Base-by-base conservation (phyloP, 2,113 vertebrate genomes). In the Myrmecobius fasciatus region DNA sequence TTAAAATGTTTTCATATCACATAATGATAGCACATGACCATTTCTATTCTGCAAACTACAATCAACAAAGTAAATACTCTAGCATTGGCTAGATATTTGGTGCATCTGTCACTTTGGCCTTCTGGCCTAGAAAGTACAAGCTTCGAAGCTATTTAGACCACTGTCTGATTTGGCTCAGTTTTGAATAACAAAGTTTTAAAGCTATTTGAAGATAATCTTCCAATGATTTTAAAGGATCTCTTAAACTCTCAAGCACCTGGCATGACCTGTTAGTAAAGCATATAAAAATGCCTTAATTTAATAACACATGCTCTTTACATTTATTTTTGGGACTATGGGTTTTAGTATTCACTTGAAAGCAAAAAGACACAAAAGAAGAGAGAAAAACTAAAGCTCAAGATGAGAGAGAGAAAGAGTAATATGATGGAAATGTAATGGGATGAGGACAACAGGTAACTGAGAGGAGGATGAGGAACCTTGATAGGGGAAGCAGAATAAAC, bases 221-320 rank as follows among this genome's bases (percentile, higher is more conserved):
- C 97, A 97, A 97, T 97, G 95, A 96, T 91, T 95, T 96, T 97
- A 97, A 97, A 96, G 98, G 95, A 96, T 97, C 94, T 96, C 93
- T 97, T 95, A 92, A 96, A 97, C 94, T 93, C 95, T 92, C 91
- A 96, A 97, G 98, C 96, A 97, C 96, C 96, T 97, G 96, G 94
- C 94, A 47, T 96, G 97, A 97, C 96, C 97, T 89, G 67, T 31
- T 97, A 60, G 93, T 96, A 97, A 97, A 96, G 90, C 88, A 96
- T n/a, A 60, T 92, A 92, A 93, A 95, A 56, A 92, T 20, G 90
- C 60, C 96, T 95, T 96, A 95, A 95, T 94, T 89, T 92, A 48
- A 94, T 91, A 91, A 67, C 25, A 54, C 83, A 95, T 91, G 28
- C 89, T 94, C 22, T 6, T 28, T 89, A 52, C 9, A 67, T 25